Conservation (phyloP, 2,797 vertebrate genomes). For the Etheostoma nigrum region DNA sequence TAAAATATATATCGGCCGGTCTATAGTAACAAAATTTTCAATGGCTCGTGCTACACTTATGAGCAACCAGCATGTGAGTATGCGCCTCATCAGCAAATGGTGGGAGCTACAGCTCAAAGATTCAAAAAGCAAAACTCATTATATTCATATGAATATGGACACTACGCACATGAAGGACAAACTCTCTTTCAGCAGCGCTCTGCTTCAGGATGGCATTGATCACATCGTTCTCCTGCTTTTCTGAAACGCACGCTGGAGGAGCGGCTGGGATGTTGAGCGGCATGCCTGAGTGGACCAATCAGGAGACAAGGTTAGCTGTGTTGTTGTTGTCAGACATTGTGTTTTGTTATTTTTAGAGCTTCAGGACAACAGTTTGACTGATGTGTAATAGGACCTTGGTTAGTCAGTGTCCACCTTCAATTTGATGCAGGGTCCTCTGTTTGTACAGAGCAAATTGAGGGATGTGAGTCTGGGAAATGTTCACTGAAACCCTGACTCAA, state of each 20-base stretch:
- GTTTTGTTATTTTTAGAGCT: background rate
- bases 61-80: background rate
- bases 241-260: slow-evolving; percentile 94
- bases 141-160: background rate
- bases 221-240: slow-evolving; percentile 98
- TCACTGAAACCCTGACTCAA: background rate
- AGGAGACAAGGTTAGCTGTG: slow-evolving; percentile 6
- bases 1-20: too few relatives aligned
- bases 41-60: background rate
- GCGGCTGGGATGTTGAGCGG: slow-evolving; percentile 96
- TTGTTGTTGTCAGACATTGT: background rate
- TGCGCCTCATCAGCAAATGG: background rate
- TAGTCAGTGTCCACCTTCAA: background rate
- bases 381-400: too few relatives aligned
- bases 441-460: background rate
- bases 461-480: background rate
- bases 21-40: background rate
- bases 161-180: slow-evolving; percentile 85
- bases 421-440: background rate
- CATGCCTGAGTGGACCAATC: slow-evolving; percentile 73
- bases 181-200: slow-evolving; percentile 93
- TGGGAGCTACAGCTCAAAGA: background rate
- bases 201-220: slow-evolving; percentile 98
- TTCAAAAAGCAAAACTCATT: background rate
- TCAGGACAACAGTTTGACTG: background rate